Conservation (phyloP, 2,888 invertebrate genomes). For the Polydrusus tereticollis region DNA sequence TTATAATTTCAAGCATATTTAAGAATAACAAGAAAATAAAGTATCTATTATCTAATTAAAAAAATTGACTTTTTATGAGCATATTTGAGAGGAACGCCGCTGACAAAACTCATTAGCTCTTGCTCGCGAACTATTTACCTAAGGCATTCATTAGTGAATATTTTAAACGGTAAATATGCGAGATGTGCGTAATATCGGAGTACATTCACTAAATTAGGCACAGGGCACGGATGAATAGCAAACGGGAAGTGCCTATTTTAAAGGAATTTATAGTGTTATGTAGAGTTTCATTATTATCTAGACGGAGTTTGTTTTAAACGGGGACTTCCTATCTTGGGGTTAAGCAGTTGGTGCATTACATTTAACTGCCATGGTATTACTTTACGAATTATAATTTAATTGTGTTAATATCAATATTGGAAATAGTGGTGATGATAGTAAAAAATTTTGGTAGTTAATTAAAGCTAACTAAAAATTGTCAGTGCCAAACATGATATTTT, state of each 20-base stretch:
- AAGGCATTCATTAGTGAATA: neutral
- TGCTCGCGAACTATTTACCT: neutral
- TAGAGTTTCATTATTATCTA: neutral
- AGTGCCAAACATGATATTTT: no score
- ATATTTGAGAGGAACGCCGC: no score
- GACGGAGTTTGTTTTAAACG: neutral
- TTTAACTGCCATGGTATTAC: neutral
- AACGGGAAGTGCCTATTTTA: neutral
- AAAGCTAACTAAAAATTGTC: no score
- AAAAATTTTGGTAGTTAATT: no score
- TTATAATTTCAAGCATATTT: no score
- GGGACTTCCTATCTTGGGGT: neutral
- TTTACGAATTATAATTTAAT: neutral
- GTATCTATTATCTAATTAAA: no score
- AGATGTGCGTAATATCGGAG: neutral
- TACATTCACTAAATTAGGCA: neutral
- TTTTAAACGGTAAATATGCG: neutral
- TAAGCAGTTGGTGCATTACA: neutral
- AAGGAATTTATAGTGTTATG: constrained; percentile 10
- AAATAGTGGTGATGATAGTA: no score
- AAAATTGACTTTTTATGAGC: no score
- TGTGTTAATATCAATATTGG: no score
- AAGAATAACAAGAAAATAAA: no score
- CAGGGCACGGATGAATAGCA: neutral
- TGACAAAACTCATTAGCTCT: neutral